phyloP scores from a whole-genome alignment of 2,888 invertebrate genomes.

The Pachymerium ferrugineum region DNA sequence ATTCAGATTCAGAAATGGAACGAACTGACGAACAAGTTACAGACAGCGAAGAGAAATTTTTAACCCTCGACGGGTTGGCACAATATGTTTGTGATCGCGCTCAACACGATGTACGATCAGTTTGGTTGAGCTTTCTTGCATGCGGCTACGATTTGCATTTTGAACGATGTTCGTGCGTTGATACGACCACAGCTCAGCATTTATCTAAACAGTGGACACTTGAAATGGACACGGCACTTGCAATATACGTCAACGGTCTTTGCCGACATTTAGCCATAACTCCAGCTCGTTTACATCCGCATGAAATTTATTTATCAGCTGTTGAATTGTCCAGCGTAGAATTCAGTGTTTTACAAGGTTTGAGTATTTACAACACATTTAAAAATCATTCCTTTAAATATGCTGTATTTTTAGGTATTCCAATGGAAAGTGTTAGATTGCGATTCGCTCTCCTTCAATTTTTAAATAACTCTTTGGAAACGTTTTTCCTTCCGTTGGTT shows the following conservation, averaged over 20 bases:
- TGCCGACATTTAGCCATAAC: conserved; percentile 44
- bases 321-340: conserved; percentile 42
- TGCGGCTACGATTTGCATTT: conserved; percentile 46
- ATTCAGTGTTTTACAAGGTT: conserved; percentile 44
- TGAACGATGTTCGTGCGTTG: conserved; percentile 45
- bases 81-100: conserved; percentile 44
- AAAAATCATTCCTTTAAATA: neutral
- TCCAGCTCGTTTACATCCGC: conserved; percentile 45
- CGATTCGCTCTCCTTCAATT: conserved; percentile 45
- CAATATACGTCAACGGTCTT: conserved; percentile 43
- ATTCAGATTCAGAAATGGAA: neutral
- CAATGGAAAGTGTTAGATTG: conserved; percentile 44
- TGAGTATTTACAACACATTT: neutral
- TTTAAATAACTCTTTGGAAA: conserved; percentile 45
- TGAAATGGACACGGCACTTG: conserved; percentile 45
- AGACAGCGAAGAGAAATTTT: conserved; percentile 35
- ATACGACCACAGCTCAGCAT: conserved; percentile 43
- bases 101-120: conserved; percentile 43
- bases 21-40: neutral
- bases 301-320: conserved; percentile 44
- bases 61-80: conserved; percentile 46
- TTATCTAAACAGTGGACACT: conserved; percentile 45
- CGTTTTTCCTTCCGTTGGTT: conserved; percentile 45
- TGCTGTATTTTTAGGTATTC: conserved; percentile 41
- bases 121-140: conserved; percentile 45